phyloP scores from a whole-genome alignment of 2,797 vertebrate species.

The Thalassophryne amazonica region DNA sequence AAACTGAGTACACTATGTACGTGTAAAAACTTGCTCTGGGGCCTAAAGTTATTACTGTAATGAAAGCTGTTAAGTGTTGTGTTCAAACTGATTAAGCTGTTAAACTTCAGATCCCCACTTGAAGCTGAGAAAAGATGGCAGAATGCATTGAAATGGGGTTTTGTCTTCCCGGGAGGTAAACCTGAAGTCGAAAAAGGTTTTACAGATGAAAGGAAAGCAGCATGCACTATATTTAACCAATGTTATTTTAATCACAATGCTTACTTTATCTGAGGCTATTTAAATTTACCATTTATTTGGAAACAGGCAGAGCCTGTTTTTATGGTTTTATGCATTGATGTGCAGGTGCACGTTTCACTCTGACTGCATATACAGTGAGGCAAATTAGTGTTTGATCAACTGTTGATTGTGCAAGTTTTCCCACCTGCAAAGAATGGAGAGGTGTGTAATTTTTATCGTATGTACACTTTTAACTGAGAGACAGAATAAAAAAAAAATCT shows the following conservation, averaged over 20 bases:
- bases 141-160: not conserved
- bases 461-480: too few relatives aligned
- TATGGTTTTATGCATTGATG: not conserved
- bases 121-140: not conserved
- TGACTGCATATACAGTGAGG: too few relatives aligned
- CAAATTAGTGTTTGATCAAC: too few relatives aligned
- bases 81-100: not conserved
- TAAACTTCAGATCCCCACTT: not conserved
- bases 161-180: not conserved
- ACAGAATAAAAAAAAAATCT: too few relatives aligned
- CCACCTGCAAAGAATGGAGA: too few relatives aligned
- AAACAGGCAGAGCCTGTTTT: not conserved
- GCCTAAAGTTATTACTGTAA: too few relatives aligned
- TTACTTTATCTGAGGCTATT: constrained; percentile 11
- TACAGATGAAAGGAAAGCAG: constrained; percentile 9
- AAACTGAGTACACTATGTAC: too few relatives aligned
- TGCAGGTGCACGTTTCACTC: too few relatives aligned
- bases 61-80: not conserved
- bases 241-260: constrained; percentile 23
- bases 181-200: too few relatives aligned
- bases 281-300: not conserved
- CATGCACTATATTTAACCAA: not conserved
- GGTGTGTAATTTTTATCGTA: too few relatives aligned
- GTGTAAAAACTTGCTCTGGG: too few relatives aligned
- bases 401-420: too few relatives aligned